A percentile compares a stretch with the other conserved stretches of the same genome.
Evolutionary conservation across 2,113 vertebrate species (phyloP).

Genomic region (Crotalus horridus): DNA sequence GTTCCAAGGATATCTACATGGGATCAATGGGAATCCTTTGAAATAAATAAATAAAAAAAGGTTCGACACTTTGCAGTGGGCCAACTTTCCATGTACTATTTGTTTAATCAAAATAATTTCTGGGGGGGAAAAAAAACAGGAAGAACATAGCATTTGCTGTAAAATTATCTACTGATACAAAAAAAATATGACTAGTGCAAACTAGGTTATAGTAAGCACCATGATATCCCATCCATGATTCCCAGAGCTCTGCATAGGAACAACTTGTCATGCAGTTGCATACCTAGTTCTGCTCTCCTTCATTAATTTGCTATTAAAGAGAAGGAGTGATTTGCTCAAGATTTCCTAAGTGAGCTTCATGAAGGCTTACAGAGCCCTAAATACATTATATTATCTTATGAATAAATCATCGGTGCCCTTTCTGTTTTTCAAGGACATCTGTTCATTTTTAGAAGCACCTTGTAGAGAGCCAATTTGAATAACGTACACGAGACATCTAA

Average conservation of each 20-base stretch:
- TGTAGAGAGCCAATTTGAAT: neutral
- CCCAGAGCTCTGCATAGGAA: neutral
- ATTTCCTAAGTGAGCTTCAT: neutral
- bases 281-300: neutral
- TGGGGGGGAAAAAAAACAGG: neutral
- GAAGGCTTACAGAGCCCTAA: neutral
- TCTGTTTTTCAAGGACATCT: conserved; percentile 9
- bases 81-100: neutral
- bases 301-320: neutral
- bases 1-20: neutral
- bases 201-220: neutral
- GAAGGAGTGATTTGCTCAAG: neutral
- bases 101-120: neutral
- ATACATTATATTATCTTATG: neutral
- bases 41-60: neutral
- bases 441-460: conserved; percentile 11
- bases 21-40: neutral
- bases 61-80: neutral
- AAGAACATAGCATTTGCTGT: neutral
- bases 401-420: neutral
- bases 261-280: neutral
- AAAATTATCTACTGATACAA: neutral
- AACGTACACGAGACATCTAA: neutral
- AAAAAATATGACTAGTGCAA: neutral
- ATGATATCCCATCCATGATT: neutral